phyloP scores from a whole-genome alignment of 2,113 vertebrate species.

The Heliornis fulica region DNA sequence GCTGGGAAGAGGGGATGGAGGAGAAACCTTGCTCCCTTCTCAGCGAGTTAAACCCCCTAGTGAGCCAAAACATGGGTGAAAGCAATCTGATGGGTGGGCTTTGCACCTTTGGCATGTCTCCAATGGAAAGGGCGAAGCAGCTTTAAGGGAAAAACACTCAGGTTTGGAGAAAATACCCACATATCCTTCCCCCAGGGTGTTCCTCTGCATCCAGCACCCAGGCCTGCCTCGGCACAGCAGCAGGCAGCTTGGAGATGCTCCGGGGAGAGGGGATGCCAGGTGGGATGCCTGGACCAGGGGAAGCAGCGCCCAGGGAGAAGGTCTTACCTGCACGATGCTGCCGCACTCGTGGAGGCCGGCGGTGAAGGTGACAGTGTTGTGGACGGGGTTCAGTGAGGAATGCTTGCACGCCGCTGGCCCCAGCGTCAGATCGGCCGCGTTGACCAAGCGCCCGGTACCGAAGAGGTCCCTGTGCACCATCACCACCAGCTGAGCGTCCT shows the following conservation, averaged over 20 bases:
- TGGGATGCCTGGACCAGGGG: rapidly evolving
- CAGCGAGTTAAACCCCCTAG: neutral
- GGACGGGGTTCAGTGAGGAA: neutral
- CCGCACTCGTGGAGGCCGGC: constrained; percentile 2
- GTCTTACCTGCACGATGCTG: neutral
- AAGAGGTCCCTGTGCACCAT: constrained; percentile 13
- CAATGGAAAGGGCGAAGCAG: neutral
- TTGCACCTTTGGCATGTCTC: rapidly evolving
- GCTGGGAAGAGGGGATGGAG: neutral
- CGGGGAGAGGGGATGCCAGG: rapidly evolving
- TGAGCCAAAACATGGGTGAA: rapidly evolving
- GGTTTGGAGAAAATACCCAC: rapidly evolving
- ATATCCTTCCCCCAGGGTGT: rapidly evolving
- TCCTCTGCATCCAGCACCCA: neutral
- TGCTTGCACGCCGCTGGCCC: neutral
- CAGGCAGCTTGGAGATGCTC: neutral
- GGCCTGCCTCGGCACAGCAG: neutral
- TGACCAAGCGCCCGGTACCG: neutral
- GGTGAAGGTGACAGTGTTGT: neutral
- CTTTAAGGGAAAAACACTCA: neutral
- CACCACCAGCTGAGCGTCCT: constrained; percentile 39
- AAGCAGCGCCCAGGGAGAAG: neutral
- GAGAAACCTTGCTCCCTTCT: neutral
- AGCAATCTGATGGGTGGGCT: neutral
- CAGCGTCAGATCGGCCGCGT: neutral